Evolutionary conservation across 2,113 vertebrate species (phyloP), one percentile per base, ranked within the genome.

Genomic region (Empidonax traillii): DNA sequence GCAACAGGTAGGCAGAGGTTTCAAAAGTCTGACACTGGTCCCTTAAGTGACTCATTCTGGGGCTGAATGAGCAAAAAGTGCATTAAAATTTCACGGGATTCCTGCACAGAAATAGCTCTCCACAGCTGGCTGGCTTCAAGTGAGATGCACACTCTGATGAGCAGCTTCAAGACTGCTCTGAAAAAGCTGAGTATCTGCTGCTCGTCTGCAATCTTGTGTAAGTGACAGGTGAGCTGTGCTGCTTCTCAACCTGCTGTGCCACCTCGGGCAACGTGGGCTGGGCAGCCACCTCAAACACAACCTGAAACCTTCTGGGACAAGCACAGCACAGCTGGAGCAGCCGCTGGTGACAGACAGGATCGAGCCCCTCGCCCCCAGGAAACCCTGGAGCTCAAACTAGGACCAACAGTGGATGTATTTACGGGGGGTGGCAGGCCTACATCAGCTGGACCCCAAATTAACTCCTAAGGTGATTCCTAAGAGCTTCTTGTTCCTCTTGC

Each of bases 311-410:
- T 30, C 1, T 7, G n/a, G 35, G 24, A 30, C 12, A 33, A 71
- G 35, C 52, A 74, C 0, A 0, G 53, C 47, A 31, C 53, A 58
- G 37, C 5, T 31, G 13, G 17, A 80, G 63, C 76, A 84, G 51
- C 11, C 28, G 58, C 53, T 58, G 41, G 44, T 71, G 13, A 63
- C 41, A 81, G 89, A 83, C 72, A 81, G 73, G 25, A 80, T 62
- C 3, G 0, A 3, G 17, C 20, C n/a, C n/a, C 19, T 15, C 4
- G 0, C 4, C 10, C 11, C 14, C 0, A 0, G 51, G 37, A 71
- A 88, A 51, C 9, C 14, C 46, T 14, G 30, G 44, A 76, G 62
- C 62, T 86, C 4, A 1, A 35, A 19, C 4, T 3, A 71, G 39
- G 31, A 81, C 2, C n/a, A 43, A 58, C 10, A 20, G 17, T 37